Conservation (phyloP, 35 echinoderm and acorn worm genomes). For the Diadema setosum region DNA sequence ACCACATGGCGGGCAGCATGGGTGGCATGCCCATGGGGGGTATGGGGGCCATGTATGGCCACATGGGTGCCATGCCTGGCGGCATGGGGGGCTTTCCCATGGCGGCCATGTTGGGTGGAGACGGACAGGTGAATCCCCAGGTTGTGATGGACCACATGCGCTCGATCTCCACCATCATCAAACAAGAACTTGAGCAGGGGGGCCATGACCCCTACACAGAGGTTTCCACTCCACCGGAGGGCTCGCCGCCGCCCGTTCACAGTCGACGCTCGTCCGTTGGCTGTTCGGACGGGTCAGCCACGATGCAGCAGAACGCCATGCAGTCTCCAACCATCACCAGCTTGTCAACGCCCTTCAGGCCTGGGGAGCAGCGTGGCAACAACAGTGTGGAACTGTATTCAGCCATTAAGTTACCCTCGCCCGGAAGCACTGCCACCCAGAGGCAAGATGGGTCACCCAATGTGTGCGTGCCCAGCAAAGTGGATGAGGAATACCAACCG, state of each 20-base stretch:
- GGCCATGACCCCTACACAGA: conserved; percentile 59
- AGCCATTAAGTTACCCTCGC: not conserved
- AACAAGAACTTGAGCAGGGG: conserved; percentile 84
- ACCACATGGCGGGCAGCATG: conserved; percentile 48
- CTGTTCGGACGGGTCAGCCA: conserved; percentile 53
- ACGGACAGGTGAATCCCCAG: conserved; percentile 41
- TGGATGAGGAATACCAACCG: not conserved
- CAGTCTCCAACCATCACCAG: conserved; percentile 89
- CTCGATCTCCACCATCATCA: conserved; percentile 88
- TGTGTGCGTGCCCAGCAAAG: not conserved
- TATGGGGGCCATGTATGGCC: conserved; percentile 66
- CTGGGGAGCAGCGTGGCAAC: not conserved
- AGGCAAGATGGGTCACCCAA: not conserved
- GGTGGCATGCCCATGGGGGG: conserved; percentile 17
- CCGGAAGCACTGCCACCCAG: not conserved
- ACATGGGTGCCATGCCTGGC: not conserved
- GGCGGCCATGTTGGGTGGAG: conserved; percentile 48
- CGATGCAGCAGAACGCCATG: not conserved
- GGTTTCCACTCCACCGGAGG: conserved; percentile 48
- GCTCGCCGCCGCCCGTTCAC: conserved; percentile 47
- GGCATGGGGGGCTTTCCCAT: conserved; percentile 29
- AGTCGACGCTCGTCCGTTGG: conserved; percentile 71
- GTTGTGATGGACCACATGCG: conserved; percentile 62
- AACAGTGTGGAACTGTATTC: conserved; percentile 6
- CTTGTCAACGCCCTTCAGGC: conserved; percentile 63